Percentiles rank a stretch among this genome's conserved stretches.
These are phyloP conservation scores for Malurus alboscapulatus DNA, from an alignment of 2,113 vertebrate genomes.

Conservation along the genomic window DNA sequence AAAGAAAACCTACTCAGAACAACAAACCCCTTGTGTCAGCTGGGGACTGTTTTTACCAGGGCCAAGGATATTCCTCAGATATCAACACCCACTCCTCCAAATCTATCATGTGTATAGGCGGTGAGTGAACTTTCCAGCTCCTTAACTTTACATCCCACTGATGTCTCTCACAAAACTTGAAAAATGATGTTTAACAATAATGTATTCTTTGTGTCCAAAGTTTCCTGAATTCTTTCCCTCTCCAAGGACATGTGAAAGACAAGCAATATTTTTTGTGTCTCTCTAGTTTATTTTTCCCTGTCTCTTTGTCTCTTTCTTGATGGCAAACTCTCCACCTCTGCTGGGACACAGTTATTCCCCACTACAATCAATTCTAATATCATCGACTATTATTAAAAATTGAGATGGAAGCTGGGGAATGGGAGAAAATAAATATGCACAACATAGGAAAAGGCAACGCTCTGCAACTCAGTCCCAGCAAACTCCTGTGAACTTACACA, in stretches of 20 bases:
- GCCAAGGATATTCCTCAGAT: background rate
- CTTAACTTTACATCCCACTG: background rate
- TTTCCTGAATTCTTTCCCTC: background rate
- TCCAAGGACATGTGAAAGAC: background rate
- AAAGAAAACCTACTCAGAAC: background rate
- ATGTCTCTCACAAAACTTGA: background rate
- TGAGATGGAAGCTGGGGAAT: background rate
- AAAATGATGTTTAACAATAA: background rate
- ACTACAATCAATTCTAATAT: background rate
- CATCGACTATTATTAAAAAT: background rate
- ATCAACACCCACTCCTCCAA: background rate
- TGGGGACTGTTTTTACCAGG: background rate
- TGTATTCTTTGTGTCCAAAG: background rate
- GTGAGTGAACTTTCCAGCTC: background rate
- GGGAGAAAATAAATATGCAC: background rate
- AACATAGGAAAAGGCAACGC: background rate
- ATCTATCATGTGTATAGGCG: rapidly evolving
- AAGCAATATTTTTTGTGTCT: background rate
- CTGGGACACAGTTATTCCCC: background rate
- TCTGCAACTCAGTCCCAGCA: background rate
- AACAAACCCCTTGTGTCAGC: background rate
- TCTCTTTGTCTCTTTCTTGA: background rate
- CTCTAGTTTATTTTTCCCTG: slow-evolving; percentile 2
- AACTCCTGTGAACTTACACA: background rate
- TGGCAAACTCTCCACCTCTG: background rate